Evolutionary conservation across 2,113 vertebrate species (phyloP).

Genomic region (Felis catus): F.catus_Fca126_mat1.0 CM031412.1:150467501-150468000

Average conservation of each 20-base stretch:
- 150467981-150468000: background rate
- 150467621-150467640: background rate
- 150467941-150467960: background rate
- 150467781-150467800: background rate
- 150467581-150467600: background rate
- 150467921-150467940: background rate
- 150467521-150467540: background rate
- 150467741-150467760: background rate
- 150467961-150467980: background rate
- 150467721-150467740: background rate
- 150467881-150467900: background rate
- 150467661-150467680: background rate
- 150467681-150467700: background rate
- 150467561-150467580: background rate
- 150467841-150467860: background rate
- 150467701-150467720: background rate
- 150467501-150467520: background rate
- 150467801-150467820: background rate
- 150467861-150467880: background rate
- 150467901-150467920: background rate
- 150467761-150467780: background rate
- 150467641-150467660: background rate
- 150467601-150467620: background rate
- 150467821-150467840: background rate
- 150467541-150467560: background rate